phyloP scores from a whole-genome alignment of 1,140 invertebrate species.

The Gryon sp. region DNA sequence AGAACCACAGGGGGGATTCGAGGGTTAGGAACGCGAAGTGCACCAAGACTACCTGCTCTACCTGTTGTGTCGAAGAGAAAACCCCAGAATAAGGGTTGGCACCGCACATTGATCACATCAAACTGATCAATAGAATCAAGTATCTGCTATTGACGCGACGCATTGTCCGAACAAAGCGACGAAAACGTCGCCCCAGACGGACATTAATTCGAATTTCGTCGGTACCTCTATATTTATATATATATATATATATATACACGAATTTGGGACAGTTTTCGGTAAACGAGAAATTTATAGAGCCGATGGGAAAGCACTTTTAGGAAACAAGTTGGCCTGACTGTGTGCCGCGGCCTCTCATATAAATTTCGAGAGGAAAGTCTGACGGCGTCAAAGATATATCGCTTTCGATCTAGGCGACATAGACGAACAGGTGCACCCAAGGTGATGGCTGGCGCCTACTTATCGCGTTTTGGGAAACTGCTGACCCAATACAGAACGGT shows the following conservation, averaged over 20 bases:
- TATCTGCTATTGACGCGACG: slow-evolving; percentile 67
- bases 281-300: slow-evolving; percentile 21
- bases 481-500: slow-evolving; percentile 60
- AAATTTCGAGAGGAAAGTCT: slow-evolving; percentile 26
- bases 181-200: background rate
- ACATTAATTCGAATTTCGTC: slow-evolving; percentile 22
- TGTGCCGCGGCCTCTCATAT: background rate
- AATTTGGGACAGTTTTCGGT: slow-evolving; percentile 15
- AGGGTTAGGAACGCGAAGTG: slow-evolving; percentile 49
- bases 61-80: slow-evolving; percentile 69
- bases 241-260: too few species aligned
- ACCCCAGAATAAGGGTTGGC: slow-evolving; percentile 57
- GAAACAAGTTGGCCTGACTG: background rate
- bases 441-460: slow-evolving; percentile 53
- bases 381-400: slow-evolving; percentile 12
- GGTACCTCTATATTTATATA: too few species aligned
- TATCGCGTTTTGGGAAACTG: slow-evolving; percentile 67
- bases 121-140: slow-evolving; percentile 74
- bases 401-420: slow-evolving; percentile 9
- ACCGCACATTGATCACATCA: slow-evolving; percentile 54
- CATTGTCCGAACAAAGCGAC: slow-evolving; percentile 14
- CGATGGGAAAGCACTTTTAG: slow-evolving; percentile 1
- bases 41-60: slow-evolving; percentile 75
- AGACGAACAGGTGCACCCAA: slow-evolving; percentile 60
- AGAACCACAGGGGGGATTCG: background rate